phyloP scores from a whole-genome alignment of 1,140 invertebrate species.

The Drosophila carrolli region DNA sequence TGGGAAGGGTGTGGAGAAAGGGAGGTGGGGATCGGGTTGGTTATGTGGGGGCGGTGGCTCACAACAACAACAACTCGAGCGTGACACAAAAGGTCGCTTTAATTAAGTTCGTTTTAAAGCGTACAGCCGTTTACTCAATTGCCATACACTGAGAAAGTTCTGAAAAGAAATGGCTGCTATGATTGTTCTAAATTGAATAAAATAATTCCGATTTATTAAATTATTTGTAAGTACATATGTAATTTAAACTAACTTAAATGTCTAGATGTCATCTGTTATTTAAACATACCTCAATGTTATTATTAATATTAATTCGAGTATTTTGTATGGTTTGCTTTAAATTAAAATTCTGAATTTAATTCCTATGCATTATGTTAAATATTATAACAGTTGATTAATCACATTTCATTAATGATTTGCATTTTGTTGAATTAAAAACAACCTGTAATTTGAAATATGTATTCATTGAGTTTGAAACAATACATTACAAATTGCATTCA shows the following conservation, averaged over 20 bases:
- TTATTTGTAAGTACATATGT: neutral
- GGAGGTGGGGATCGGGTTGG: neutral
- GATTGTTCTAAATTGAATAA: neutral
- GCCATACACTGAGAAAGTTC: conserved; percentile 31
- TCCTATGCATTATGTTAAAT: neutral
- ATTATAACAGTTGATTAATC: too few species aligned
- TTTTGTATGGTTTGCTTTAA: too few species aligned
- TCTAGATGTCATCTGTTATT: too few species aligned
- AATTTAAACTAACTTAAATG: neutral
- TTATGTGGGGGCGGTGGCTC: conserved; percentile 11
- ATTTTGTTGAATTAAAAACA: neutral
- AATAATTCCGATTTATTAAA: neutral
- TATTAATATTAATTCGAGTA: too few species aligned
- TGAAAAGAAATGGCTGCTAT: neutral
- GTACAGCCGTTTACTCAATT: conserved; percentile 54
- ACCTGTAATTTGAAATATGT: neutral
- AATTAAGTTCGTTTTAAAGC: conserved; percentile 72
- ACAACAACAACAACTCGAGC: conserved; percentile 39
- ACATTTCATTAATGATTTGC: too few species aligned
- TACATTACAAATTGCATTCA: neutral
- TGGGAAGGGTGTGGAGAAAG: neutral
- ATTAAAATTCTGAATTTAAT: too few species aligned
- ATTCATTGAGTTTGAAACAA: conserved; percentile 2
- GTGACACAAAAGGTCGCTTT: conserved; percentile 73
- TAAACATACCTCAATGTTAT: too few species aligned